Percentiles rank a stretch among this genome's conserved stretches.
Evolutionary conservation across 2,113 vertebrate genomes (phyloP).

Genomic region (Potamarius usumacintae): DNA sequence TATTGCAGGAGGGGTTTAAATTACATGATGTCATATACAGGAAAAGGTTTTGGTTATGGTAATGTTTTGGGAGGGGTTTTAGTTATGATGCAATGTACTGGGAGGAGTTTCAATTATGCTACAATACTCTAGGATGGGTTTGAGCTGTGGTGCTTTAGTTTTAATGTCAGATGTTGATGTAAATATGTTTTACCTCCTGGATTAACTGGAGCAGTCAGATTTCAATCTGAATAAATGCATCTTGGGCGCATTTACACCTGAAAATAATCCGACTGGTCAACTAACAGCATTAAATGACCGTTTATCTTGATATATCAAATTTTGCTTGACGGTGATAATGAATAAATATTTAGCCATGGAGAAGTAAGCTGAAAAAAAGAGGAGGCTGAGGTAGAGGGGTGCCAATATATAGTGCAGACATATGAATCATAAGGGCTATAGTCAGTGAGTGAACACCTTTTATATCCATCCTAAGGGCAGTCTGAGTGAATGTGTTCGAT

Average conservation of each 20-base stretch:
- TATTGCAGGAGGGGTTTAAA: neutral
- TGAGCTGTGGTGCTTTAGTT: neutral
- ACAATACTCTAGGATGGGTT: too few relatives aligned
- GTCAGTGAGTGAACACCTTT: neutral
- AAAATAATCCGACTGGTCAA: neutral
- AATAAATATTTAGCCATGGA: neutral
- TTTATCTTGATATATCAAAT: neutral
- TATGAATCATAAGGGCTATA: neutral
- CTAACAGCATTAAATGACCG: neutral
- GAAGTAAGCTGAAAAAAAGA: neutral
- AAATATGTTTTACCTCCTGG: neutral
- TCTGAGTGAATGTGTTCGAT: neutral
- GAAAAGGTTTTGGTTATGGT: too few relatives aligned
- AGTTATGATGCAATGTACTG: too few relatives aligned
- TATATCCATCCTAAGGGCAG: neutral
- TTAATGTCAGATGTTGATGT: neutral
- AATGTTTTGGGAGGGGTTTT: neutral
- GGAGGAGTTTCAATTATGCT: too few relatives aligned
- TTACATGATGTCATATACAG: neutral
- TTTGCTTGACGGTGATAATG: neutral
- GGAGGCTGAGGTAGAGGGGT: neutral
- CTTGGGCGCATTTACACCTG: neutral
- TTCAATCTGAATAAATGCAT: neutral
- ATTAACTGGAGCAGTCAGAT: neutral
- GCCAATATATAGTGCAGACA: neutral